Conservation (phyloP, 2,797 vertebrate species). For the Onychomys arenicola region DNA sequence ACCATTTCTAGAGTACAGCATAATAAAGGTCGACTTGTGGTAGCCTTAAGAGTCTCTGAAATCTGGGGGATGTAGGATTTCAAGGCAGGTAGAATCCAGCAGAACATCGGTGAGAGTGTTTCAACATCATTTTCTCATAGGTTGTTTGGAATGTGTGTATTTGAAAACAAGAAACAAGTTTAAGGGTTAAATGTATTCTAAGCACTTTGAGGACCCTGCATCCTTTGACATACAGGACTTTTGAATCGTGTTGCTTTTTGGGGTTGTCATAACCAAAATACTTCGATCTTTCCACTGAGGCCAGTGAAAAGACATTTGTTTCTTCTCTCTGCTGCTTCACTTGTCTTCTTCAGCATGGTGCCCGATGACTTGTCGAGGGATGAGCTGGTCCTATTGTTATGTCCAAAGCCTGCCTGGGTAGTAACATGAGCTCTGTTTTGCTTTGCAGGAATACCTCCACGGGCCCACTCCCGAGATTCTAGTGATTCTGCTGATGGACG, state of each 20-base stretch:
- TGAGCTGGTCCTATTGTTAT: neutral
- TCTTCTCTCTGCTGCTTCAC: neutral
- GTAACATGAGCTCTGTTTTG: slow-evolving; percentile 40
- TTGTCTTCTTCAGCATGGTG: neutral
- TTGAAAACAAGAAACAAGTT: neutral
- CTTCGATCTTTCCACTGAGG: neutral
- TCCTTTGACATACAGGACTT: neutral
- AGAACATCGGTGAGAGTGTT: neutral
- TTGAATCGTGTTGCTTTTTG: neutral
- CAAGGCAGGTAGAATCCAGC: neutral
- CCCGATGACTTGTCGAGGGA: neutral
- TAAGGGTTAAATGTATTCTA: neutral
- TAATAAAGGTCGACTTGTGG: neutral
- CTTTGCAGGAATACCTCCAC: slow-evolving; percentile 91
- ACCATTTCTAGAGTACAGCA: neutral
- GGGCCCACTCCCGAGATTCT: slow-evolving; percentile 89
- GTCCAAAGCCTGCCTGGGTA: neutral
- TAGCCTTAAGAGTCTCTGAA: neutral
- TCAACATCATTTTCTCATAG: neutral
- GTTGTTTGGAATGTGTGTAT: neutral
- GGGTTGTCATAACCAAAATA: slow-evolving; percentile 10
- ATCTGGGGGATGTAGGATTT: neutral
- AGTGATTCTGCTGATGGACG: slow-evolving; percentile 86
- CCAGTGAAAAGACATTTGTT: neutral
- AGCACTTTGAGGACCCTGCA: neutral